A percentile compares a stretch with the other conserved stretches of the same genome.
Evolutionary conservation across 2,888 invertebrate genomes (phyloP).

Genomic region (Nebria brevicollis): DNA sequence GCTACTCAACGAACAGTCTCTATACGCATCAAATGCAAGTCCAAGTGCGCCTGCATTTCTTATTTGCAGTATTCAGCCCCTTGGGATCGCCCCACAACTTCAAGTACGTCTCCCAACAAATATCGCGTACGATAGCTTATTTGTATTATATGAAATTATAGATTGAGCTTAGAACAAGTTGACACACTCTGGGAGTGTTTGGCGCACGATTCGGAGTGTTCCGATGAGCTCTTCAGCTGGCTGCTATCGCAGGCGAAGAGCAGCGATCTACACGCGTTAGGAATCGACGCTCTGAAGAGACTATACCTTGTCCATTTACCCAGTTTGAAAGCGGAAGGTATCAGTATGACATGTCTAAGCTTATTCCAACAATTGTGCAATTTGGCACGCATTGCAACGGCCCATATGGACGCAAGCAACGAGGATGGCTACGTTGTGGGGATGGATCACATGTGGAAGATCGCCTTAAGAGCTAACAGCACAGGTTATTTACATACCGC

Average conservation of each 20-base stretch:
- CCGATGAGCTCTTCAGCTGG: constrained; percentile 95
- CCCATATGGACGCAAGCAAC: constrained; percentile 67
- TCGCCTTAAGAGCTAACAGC: constrained; percentile 88
- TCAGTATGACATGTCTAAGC: constrained; percentile 91
- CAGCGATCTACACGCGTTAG: constrained; percentile 91
- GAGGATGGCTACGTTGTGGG: constrained; percentile 74
- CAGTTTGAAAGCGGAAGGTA: constrained; percentile 85
- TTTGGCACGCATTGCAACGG: constrained; percentile 83
- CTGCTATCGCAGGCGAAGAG: constrained; percentile 90
- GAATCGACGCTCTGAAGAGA: constrained; percentile 86
- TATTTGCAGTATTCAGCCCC: constrained; percentile 91
- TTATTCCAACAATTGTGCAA: constrained; percentile 92
- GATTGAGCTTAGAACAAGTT: constrained; percentile 86
- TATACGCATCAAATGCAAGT: constrained; percentile 87
- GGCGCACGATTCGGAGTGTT: constrained; percentile 84
- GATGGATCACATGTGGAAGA: constrained; percentile 95
- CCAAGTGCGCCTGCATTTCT: constrained; percentile 89
- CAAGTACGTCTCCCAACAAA: constrained; percentile 64
- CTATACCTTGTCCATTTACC: constrained; percentile 91
- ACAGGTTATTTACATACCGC: constrained; percentile 67
- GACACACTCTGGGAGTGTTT: constrained; percentile 93
- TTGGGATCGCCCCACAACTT: constrained; percentile 91
- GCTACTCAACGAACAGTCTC: constrained; percentile 56
- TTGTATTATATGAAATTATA: constrained; percentile 55
- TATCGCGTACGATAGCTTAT: background rate